Base-by-base conservation (phyloP, 2,113 vertebrate genomes). In the Natator depressus region DNA sequence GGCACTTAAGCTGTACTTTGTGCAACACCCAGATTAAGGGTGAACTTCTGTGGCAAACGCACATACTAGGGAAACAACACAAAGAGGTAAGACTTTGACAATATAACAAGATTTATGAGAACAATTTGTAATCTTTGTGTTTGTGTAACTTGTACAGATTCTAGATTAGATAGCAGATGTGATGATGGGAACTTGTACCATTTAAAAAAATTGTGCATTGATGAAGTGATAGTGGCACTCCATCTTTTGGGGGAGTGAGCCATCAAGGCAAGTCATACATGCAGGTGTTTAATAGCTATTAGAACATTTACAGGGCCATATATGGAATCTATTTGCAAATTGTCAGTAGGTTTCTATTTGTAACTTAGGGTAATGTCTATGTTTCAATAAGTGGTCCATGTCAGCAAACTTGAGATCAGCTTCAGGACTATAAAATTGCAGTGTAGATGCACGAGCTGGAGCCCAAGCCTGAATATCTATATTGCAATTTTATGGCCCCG, bases 31-130 rank as follows among this genome's bases (percentile, higher is more conserved):
- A 98, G n/a, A 98, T 99, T 1, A 99, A 99, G 98, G 98, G 97
- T 22, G 99, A 99, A 53, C 98, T 99, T 13, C 98, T 99, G 93
- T 99, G 99, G 99, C 98, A 99, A 90, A 98, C 99, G 0, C 99
- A 99, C 79, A 97, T 98, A 62, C 98, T 99, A 72, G 99, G 99
- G 17, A 99, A 99, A 94, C 99, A 98, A 89, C 99, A 99, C 96
- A 99, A 99, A 24, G 99, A 99, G 97, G 98, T 98, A 87, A 98
- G 98, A 49, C 3, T 29, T 20, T 13, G 55, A 22, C 6, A 35
- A 10, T 59, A 50, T 51, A 38, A 38, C 8, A 38, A 69, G 8
- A 38, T 72, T 72, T 72, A 22, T 38, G 65, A 69, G n/a, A 22
- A 3, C n/a, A 72, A 24, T 54, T 27, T 42, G 10, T 47, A 47